phyloP scores from a whole-genome alignment of 2,797 vertebrate species.

The Platyrinchus mystaceus region DNA sequence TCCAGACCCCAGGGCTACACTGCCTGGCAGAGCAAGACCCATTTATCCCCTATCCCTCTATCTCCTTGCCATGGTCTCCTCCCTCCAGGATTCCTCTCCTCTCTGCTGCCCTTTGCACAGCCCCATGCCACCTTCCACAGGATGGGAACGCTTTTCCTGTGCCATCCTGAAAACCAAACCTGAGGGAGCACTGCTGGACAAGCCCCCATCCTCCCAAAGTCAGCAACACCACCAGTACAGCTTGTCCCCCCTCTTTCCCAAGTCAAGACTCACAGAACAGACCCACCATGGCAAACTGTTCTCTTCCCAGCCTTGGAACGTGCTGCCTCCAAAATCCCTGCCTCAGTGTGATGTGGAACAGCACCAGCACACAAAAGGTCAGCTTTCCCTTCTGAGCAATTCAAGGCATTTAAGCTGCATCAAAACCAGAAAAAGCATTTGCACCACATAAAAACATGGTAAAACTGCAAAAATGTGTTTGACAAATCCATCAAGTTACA shows the following conservation, averaged over 20 bases:
- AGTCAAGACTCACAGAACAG: background rate
- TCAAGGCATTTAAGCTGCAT: background rate
- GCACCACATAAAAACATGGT: background rate
- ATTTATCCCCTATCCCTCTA: background rate
- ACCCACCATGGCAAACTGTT: background rate
- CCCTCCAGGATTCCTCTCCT: background rate
- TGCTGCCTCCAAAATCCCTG: background rate
- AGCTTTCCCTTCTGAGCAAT: background rate
- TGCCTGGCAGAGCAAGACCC: background rate
- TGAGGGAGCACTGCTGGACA: background rate
- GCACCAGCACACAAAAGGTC: background rate
- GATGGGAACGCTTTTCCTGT: background rate
- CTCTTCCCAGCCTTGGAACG: background rate
- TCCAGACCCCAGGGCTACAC: background rate
- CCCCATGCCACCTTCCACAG: background rate
- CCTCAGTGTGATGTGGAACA: fast-evolving
- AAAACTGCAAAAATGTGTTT: background rate
- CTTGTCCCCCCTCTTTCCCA: background rate
- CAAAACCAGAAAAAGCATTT: background rate
- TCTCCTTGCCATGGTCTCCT: background rate
- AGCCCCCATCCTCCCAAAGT: background rate
- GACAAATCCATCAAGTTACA: constrained; percentile 1
- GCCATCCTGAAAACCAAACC: background rate
- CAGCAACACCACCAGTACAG: background rate
- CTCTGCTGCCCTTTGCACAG: background rate